These are phyloP conservation scores for Blastobasis lacticolella DNA, from an alignment of 2,888 invertebrate genomes.

Conservation along the genomic window DNA sequence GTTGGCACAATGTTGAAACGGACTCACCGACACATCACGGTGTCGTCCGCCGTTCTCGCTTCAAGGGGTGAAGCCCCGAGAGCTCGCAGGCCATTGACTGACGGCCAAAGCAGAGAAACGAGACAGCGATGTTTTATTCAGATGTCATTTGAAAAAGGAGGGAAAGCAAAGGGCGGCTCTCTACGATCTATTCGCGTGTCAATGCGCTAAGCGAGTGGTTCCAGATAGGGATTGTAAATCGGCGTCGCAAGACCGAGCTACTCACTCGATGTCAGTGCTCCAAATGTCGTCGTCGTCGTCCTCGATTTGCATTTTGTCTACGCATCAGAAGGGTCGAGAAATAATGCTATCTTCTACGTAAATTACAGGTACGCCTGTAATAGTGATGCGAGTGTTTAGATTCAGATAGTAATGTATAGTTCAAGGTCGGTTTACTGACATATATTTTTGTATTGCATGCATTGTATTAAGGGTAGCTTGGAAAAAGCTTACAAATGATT, in stretches of 20 bases:
- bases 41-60: constrained; percentile 18
- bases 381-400: no score
- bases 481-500: background rate
- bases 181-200: background rate
- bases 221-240: background rate
- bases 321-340: background rate
- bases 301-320: constrained; percentile 8
- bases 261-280: constrained; percentile 50
- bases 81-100: background rate
- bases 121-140: background rate
- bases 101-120: background rate
- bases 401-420: no score
- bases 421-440: no score
- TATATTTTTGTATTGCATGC: no score
- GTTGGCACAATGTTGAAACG: constrained; percentile 43
- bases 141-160: background rate
- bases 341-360: background rate
- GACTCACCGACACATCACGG: constrained; percentile 26
- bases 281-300: constrained; percentile 42
- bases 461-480: no score
- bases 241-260: constrained; percentile 16
- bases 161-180: constrained; percentile 6
- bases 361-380: no score
- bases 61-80: constrained; percentile 1
- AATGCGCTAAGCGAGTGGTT: constrained; percentile 4